phyloP scores from a whole-genome alignment of 2,888 invertebrate genomes.

The Augochlorella aurata region DNA sequence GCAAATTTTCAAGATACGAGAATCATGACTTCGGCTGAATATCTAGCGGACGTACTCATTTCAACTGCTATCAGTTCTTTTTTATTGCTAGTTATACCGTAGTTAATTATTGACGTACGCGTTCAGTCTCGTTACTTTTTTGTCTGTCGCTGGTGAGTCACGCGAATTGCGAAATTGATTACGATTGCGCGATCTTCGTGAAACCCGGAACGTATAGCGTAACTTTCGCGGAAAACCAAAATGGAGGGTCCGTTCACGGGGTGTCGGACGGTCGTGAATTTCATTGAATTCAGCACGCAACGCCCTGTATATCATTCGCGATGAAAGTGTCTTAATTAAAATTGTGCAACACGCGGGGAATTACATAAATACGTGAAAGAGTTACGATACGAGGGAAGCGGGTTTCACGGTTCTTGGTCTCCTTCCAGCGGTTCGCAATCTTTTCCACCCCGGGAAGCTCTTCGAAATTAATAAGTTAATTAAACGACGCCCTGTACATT shows the following conservation, averaged over 20 bases:
- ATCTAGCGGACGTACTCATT: too few relatives aligned
- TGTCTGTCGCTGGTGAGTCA: not conserved
- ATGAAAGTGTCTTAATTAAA: slow-evolving; percentile 4
- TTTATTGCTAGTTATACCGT: too few relatives aligned
- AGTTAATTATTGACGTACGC: not conserved
- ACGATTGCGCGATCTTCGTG: slow-evolving; percentile 13
- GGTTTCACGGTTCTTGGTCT: not conserved
- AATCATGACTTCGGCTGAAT: too few relatives aligned
- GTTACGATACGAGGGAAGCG: not conserved
- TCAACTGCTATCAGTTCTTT: too few relatives aligned
- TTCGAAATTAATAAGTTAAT: not conserved
- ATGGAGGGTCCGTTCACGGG: not conserved
- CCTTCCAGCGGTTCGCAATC: not conserved
- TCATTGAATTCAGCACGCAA: not conserved
- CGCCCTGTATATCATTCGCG: not conserved
- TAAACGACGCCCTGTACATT: not conserved
- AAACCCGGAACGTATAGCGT: not conserved
- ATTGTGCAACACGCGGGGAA: not conserved
- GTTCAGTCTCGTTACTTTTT: not conserved
- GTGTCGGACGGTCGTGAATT: not conserved
- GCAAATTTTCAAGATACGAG: too few relatives aligned
- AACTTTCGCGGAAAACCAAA: slow-evolving; percentile 22
- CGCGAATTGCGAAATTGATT: slow-evolving; percentile 29
- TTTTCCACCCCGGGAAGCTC: not conserved
- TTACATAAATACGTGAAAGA: slow-evolving; percentile 11